Base-by-base conservation (phyloP, 1,140 invertebrate genomes). In the Magallana angulata region DNA sequence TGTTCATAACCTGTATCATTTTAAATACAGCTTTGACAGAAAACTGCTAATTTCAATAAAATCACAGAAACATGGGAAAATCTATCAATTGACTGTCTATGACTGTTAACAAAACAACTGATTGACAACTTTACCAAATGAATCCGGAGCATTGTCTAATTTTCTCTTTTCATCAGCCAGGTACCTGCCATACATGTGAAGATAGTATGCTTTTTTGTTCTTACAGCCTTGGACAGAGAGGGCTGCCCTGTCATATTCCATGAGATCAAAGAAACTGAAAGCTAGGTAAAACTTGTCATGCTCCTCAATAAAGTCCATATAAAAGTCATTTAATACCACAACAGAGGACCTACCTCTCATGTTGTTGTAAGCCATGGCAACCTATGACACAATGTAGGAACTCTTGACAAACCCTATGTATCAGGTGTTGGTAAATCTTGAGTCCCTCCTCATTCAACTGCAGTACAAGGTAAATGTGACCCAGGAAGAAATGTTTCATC, bases 401-500 rank as follows among this genome's bases (percentile, higher is more conserved):
- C 24, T 24, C 24, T 24, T 24, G 24, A n/a, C n/a, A n/a, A n/a
- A n/a, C n/a, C n/a, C n/a, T 24, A 24, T 24, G 24, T 24, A 24
- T 24, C 24, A 24, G 24, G 24, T 24, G 24, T 24, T 24, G 24
- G 24, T 24, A 24, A 24, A 24, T 24, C 24, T 24, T 24, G 24
- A 24, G 24, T 24, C 98, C 97, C 95, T 98, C 97, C 84, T 99
- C 98, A 92, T 98, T 97, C 56, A 98, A 95, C 91, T 99, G 97
- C 81, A 98, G 95, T 93, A 99, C 98, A 71, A 99, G 96, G 95
- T 98, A 98, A 62, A 97, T 97, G 93, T 98, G 97, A 6, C 97
- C 98, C 87, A 97, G 95, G 94, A 99, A 99, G 91, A 99, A 98
- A 87, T 98, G 96, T 94, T 98, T 97, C 95, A 99, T 98, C 98